A percentile compares a stretch with the other conserved stretches of the same genome.
Evolutionary conservation across 2,888 invertebrate genomes (phyloP).

Genomic region (Epistrophella euchroma): DNA sequence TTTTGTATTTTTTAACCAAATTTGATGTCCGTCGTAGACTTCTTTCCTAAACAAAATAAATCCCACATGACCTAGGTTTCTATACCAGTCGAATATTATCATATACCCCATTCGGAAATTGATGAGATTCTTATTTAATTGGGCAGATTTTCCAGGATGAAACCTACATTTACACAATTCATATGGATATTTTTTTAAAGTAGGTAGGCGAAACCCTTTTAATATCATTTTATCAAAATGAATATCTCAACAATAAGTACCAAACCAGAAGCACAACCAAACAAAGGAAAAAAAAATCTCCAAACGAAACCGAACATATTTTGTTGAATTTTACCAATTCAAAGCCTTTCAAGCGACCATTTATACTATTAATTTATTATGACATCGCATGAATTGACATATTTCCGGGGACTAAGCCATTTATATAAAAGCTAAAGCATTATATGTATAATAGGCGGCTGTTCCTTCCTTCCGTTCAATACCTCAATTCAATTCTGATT

Average conservation of each 20-base stretch:
- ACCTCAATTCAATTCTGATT: conserved; percentile 20
- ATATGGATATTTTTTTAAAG: no score
- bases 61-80: not conserved
- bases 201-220: not conserved
- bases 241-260: conserved; percentile 5
- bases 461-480: conserved; percentile 19
- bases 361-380: conserved; percentile 23
- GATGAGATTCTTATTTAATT: not conserved
- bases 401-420: conserved; percentile 25
- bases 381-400: conserved; percentile 17
- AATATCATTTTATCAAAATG: conserved; percentile 5
- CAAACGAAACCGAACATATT: conserved; percentile 28
- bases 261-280: not conserved
- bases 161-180: no score
- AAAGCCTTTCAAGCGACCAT: conserved; percentile 19
- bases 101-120: not conserved
- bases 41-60: no score
- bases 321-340: conserved; percentile 16
- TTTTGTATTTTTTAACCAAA: no score
- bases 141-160: not conserved
- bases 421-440: conserved; percentile 9
- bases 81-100: not conserved
- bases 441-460: conserved; percentile 12
- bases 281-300: not conserved
- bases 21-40: no score